A percentile compares a stretch with the other conserved stretches of the same genome.
Evolutionary conservation across 2,888 invertebrate genomes (phyloP).

Genomic region (Anthrax anthrax): DNA sequence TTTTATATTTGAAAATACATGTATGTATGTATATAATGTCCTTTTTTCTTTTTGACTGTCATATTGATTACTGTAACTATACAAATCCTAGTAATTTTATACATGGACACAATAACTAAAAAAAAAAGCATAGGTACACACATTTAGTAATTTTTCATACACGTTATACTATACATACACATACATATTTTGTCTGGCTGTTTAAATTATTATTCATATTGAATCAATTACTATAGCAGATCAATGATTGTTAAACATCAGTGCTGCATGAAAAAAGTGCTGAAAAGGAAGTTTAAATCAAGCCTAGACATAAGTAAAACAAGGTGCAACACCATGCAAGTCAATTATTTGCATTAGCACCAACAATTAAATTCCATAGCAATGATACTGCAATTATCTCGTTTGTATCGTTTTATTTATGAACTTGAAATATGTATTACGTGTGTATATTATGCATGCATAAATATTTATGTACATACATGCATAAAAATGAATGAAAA

Average conservation of each 20-base stretch:
- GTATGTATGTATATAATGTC: no score
- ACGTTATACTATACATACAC: no score
- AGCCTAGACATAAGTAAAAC: neutral
- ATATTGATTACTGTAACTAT: no score
- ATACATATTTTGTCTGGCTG: no score
- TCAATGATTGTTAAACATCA: neutral
- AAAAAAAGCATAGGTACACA: no score
- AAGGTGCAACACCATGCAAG: conserved; percentile 24
- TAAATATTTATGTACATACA: neutral
- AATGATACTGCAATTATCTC: conserved; percentile 10
- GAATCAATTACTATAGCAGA: neutral
- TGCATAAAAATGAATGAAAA: neutral
- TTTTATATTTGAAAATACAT: no score
- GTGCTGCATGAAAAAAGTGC: neutral
- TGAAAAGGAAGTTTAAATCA: neutral
- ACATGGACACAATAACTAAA: no score
- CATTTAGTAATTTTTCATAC: no score
- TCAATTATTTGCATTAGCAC: conserved; percentile 14
- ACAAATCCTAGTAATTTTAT: no score
- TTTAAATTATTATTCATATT: no score
- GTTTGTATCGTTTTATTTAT: conserved; percentile 7
- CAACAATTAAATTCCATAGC: conserved; percentile 13
- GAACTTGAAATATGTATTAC: neutral
- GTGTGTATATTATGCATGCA: neutral
- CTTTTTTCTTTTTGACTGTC: no score